These are phyloP conservation scores for Miniopterus natalensis DNA, from an alignment of 2,113 vertebrate species.

Conservation along the genomic window DNA sequence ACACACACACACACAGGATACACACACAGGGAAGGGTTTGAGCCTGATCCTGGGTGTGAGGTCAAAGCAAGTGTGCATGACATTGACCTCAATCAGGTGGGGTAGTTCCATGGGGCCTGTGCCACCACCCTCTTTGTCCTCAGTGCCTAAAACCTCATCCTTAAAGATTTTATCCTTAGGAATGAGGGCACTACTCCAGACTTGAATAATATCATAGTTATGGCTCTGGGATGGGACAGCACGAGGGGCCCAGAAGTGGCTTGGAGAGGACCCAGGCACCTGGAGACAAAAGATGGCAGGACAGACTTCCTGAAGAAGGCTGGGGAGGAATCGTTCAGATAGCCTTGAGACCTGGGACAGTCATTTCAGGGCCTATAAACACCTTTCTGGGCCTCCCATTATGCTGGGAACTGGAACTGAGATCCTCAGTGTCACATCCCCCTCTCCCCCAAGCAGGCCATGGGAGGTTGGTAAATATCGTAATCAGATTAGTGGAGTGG, in stretches of 20 bases:
- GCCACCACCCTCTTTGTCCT: not conserved
- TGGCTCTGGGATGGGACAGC: not conserved
- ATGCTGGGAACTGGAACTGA: conserved; percentile 75
- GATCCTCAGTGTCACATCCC: conserved; percentile 1
- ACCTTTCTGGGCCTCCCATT: conserved; percentile 69
- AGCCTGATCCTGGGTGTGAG: not conserved
- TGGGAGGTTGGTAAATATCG: conserved; percentile 81
- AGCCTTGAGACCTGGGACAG: not conserved
- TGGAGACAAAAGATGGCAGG: not conserved
- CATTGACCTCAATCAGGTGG: not conserved
- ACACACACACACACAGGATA: too few relatives aligned
- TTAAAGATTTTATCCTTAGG: not conserved
- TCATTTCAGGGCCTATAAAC: not conserved
- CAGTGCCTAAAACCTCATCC: not conserved
- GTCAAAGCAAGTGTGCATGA: not conserved
- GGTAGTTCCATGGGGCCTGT: not conserved
- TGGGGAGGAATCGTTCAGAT: not conserved
- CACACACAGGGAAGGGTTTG: not conserved
- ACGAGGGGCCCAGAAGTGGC: not conserved
- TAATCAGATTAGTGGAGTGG: conserved; percentile 84
- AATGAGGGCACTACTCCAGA: not conserved
- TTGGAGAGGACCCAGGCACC: not conserved
- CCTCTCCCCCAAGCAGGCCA: conserved; percentile 48
- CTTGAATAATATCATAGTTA: not conserved
- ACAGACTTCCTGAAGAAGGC: not conserved